Base-by-base conservation (phyloP, 2,888 invertebrate genomes). In the Helicoverpa assulta region DNA sequence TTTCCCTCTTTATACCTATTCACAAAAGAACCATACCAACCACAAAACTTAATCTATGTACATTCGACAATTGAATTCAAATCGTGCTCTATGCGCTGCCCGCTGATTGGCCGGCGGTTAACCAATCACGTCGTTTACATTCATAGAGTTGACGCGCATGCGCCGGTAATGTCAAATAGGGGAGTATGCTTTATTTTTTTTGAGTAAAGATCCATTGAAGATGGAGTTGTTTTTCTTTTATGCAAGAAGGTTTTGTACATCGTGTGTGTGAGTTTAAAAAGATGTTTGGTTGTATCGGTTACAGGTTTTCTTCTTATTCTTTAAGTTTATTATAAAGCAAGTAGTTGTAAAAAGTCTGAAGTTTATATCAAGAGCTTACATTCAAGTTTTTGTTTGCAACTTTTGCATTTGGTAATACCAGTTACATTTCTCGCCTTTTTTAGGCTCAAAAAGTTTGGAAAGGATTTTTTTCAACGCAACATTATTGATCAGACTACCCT, bases 41-140 rank as follows among this genome's bases (percentile, higher is more conserved):
- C 16, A 43, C 43, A 16, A 16, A 43, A 62, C 58, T 61, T 85
- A 83, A 70, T 88, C 85, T 90, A 87, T 88, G 83, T 88, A 83
- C 73, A 82, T 86, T 87, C 86, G 80, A 88, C 88, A 90, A 89
- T 88, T 89, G 88, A 86, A 86, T 78, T 77, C 72, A 83, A 79
- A 86, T 86, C 88, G 92, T 92, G 93, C 91, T 84, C 85, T 93
- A 93, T 92, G 93, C 75, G 75, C 71, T 26, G 59, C 40, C 37
- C 75, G 62, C 76, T 86, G 80, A 93, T 94, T 94, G 94, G 94
- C 65, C 76, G 64, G 2, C 59, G 5, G 47, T 58, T 80, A 74
- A 69, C 94, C 94, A 93, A 94, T 94, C 80, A 72, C 78, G 71
- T 59, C 67, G 71, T 73, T 77, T 68, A 51, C 68, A 78, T 85